Evolutionary conservation across 2,888 invertebrate species (phyloP), one percentile per base, ranked within the genome.

Genomic region (Chalcis sispes): DNA sequence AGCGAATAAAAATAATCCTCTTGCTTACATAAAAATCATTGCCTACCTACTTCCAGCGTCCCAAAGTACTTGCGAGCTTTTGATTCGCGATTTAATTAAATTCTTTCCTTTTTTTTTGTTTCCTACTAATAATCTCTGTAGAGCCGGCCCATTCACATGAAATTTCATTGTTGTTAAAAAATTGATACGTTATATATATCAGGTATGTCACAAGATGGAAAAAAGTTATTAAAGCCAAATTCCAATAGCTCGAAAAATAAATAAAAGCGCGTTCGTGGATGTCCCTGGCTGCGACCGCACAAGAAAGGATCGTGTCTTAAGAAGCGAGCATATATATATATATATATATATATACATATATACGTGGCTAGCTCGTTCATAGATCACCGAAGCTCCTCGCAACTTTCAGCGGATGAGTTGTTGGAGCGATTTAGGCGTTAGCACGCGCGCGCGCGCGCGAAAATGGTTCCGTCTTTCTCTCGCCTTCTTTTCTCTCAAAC

Each of bases 331-430:
- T 58, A n/a, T 27, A 13, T 23, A 36, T 0, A 32, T 58, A n/a
- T 27, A 13, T 23, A 36, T 0, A 32, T 32, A 46, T 29, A 52
- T 25, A 32, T 54, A 32, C 20, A 29, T n/a, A 58, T 8, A 61
- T 23, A n/a, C 27, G 32, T 36, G 52, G 18, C 42, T 25, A 54
- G 61, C 36, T 67, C 15, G 78, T 81, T 83, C 84, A 84, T 85
- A 85, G 83, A 87, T 86, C 87, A 86, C 82, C 81, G 84, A 85
- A 85, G 84, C 84, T 85, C 83, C 83, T 84, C 85, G 83, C 87
- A 77, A 88, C 85, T 87, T 87, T 86, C 86, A 86, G 83, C 85
- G 85, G 85, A 88, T 87, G 85, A 87, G 85, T 88, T 87, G 88
- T 87, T 85, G 85, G 83, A 83, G 85, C 87, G 87, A 87, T 87